Evolutionary conservation across 2,113 vertebrate species (phyloP).

Genomic region (Pelecanoides urinatrix): DNA sequence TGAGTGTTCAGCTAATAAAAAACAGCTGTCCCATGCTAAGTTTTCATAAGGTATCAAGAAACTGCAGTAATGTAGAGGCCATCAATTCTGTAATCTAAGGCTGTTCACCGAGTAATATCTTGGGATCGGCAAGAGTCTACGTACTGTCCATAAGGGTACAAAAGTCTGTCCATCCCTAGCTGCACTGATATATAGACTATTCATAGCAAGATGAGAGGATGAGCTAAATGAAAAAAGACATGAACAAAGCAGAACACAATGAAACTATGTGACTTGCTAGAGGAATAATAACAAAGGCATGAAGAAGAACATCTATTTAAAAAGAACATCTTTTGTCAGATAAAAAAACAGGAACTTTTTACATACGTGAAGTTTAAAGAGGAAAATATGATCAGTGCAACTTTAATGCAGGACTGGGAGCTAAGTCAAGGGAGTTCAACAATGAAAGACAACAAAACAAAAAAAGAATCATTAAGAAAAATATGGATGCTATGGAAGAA

Average conservation of each 20-base stretch:
- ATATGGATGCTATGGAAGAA: constrained; percentile 30
- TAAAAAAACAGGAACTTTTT: constrained; percentile 39
- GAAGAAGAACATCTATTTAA: background rate
- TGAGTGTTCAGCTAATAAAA: background rate
- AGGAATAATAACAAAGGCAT: background rate
- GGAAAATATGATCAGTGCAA: background rate
- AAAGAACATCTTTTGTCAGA: background rate
- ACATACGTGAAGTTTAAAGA: background rate
- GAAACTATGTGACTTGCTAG: background rate
- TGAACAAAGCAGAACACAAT: background rate
- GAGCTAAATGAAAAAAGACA: constrained; percentile 7
- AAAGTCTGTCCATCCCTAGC: background rate
- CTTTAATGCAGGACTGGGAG: background rate
- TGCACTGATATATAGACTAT: background rate
- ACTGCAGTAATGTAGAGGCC: background rate
- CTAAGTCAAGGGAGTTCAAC: background rate
- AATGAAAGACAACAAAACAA: constrained; percentile 5
- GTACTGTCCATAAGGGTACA: background rate
- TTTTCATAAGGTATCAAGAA: background rate
- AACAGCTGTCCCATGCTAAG: background rate
- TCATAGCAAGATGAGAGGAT: background rate
- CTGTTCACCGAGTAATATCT: background rate
- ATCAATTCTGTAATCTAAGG: background rate
- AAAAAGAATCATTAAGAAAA: background rate
- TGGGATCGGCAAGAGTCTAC: background rate